phyloP scores from a whole-genome alignment of 2,797 vertebrate genomes.

The Falco rusticolus region DNA sequence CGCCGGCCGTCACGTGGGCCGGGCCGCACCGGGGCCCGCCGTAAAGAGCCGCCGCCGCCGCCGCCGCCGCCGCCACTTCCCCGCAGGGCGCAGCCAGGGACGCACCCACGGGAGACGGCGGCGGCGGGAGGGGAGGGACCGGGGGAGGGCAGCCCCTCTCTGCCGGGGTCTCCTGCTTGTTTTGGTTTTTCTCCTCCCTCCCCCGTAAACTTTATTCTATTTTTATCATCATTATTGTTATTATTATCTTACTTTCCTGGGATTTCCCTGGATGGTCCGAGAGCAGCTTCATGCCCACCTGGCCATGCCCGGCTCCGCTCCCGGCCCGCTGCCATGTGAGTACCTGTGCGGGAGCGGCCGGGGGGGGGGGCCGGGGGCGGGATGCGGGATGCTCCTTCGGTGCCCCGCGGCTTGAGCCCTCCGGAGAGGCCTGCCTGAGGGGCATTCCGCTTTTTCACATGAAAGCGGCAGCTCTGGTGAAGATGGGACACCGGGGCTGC shows the following conservation, averaged over 20 bases:
- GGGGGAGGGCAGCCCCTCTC: neutral
- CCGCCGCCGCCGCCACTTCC: constrained; percentile 18
- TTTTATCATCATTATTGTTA: neutral
- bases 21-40: constrained; percentile 40
- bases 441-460: neutral
- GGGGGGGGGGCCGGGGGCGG: neutral
- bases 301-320: neutral
- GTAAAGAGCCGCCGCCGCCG: constrained; percentile 29
- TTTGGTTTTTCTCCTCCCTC: neutral
- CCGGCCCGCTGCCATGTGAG: constrained; percentile 47
- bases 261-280: constrained; percentile 24
- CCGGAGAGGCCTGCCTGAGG: neutral
- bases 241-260: neutral
- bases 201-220: neutral
- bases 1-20: constrained; percentile 56
- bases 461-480: neutral
- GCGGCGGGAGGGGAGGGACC: neutral
- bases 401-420: neutral
- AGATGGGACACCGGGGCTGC: neutral
- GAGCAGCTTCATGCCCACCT: constrained; percentile 3
- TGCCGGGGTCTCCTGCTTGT: neutral
- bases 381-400: neutral
- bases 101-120: constrained; percentile 30
- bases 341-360: neutral
- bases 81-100: constrained; percentile 24